phyloP scores from a whole-genome alignment of 1,140 invertebrate species.

The Drosophila leontia region DNA sequence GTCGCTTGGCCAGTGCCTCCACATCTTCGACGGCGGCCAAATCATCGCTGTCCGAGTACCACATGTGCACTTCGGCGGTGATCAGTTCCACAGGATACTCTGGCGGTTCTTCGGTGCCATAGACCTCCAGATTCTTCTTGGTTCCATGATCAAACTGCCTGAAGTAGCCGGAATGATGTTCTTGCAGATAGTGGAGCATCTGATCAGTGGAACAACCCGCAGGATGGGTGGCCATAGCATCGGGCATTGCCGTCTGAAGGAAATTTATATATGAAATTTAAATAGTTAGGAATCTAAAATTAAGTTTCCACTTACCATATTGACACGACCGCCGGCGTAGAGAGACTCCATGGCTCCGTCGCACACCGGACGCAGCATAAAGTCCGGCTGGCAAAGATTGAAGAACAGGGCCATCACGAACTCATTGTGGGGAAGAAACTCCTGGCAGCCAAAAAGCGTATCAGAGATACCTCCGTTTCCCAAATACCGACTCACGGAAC shows the following conservation, averaged over 20 bases:
- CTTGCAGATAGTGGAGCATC: conserved; percentile 86
- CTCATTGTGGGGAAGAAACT: conserved; percentile 68
- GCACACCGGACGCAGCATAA: conserved; percentile 54
- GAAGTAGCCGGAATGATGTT: conserved; percentile 76
- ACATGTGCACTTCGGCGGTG: conserved; percentile 86
- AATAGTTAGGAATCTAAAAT: background rate
- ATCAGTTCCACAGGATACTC: conserved; percentile 87
- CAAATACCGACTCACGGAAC: conserved; percentile 58
- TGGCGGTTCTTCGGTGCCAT: conserved; percentile 85
- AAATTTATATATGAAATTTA: background rate
- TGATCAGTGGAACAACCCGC: conserved; percentile 86
- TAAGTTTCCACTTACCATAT: conserved; percentile 46
- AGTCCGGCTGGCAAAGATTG: conserved; percentile 85
- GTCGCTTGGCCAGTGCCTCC: conserved; percentile 78
- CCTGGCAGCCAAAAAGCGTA: conserved; percentile 83
- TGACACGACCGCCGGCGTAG: conserved; percentile 33
- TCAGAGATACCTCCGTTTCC: conserved; percentile 75
- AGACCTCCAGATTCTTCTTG: conserved; percentile 85
- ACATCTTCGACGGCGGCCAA: conserved; percentile 88
- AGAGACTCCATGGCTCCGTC: background rate
- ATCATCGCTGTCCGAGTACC: conserved; percentile 87
- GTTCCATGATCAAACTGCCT: conserved; percentile 85
- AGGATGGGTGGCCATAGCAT: conserved; percentile 84
- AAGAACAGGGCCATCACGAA: conserved; percentile 57
- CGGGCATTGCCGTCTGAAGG: conserved; percentile 82